These are phyloP conservation scores for Dicerorhinus sumatrensis DNA, from an alignment of 2,113 vertebrate species.

Conservation along the genomic window DNA sequence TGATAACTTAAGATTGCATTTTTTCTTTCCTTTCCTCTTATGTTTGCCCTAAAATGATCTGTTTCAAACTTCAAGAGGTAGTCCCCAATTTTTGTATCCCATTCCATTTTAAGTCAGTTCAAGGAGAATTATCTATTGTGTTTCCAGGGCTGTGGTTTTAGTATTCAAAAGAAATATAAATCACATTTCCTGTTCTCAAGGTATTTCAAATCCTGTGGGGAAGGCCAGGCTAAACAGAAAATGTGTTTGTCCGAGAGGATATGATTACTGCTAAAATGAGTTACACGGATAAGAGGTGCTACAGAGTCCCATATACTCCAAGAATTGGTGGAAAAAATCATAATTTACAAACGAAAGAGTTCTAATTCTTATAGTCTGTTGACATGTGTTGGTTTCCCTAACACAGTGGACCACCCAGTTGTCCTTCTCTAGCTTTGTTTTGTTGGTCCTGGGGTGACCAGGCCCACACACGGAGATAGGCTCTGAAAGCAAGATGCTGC, in stretches of 20 bases:
- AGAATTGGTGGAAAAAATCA: neutral
- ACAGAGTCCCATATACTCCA: neutral
- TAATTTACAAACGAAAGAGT: slow-evolving; percentile 1
- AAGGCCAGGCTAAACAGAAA: slow-evolving; percentile 63
- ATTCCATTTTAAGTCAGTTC: slow-evolving; percentile 55
- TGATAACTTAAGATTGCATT: neutral
- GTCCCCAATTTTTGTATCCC: slow-evolving; percentile 2
- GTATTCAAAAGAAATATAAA: slow-evolving; percentile 72
- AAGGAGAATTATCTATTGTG: slow-evolving; percentile 68
- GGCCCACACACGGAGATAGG: neutral
- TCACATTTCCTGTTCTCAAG: slow-evolving; percentile 68
- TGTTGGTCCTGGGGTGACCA: neutral
- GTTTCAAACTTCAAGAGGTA: neutral
- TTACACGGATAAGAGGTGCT: neutral
- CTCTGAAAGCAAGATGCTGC: neutral
- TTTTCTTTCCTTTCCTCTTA: neutral
- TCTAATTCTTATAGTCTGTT: neutral
- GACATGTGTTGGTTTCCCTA: neutral
- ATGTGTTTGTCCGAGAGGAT: slow-evolving; percentile 32
- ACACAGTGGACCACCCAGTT: neutral
- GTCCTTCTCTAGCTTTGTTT: neutral
- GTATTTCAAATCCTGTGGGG: slow-evolving; percentile 44
- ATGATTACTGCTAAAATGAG: neutral
- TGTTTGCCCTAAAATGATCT: neutral
- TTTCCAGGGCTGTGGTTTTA: slow-evolving; percentile 59